Evolutionary conservation across 2,888 invertebrate genomes (phyloP), one percentile per base, ranked within the genome.

Genomic region (Sinodicranocentrus sp.): DNA sequence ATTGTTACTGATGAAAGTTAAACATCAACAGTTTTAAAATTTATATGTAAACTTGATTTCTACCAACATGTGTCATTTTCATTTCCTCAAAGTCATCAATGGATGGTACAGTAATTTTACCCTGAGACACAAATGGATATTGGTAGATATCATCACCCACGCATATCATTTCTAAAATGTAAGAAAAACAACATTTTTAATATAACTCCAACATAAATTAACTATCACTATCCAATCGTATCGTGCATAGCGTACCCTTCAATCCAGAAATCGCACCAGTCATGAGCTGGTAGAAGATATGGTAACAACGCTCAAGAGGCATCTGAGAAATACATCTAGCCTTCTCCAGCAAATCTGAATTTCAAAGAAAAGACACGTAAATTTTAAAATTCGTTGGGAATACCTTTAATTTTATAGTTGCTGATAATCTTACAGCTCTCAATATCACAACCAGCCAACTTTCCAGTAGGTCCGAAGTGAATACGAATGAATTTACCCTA

Each of bases 401-500:
- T n/a, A n/a, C n/a, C n/a, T n/a, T n/a, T n/a, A n/a, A n/a, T n/a
- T n/a, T n/a, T n/a, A n/a, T n/a, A n/a, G n/a, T n/a, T n/a, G n/a
- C n/a, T n/a, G 39, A 6, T 8, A 39, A 39, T 39, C 98, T 96
- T 94, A 98, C 98, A 99, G 91, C 98, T 98, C 93, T 99, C 99
- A 92, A 99, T 99, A 93, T 99, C 99, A 93, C 98, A 98, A 94
- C 99, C 99, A 92, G 99, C 98, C 93, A 99, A 94, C 95, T 99
- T 99, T 92, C 99, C 99, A 92, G 96, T 95, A 89, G 97, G 96
- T 89, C 98, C 98, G 93, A 99, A 99, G 93, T 99, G 99, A 92
- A 99, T 99, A 95, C 99, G 97, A 94, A 99, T 99, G 95, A 99
- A 99, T 96, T 99, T 99, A 95, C 98, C 98, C 97, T 97, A 21